Conservation (phyloP, 2,888 invertebrate genomes). For the Anticlea derivata region DNA sequence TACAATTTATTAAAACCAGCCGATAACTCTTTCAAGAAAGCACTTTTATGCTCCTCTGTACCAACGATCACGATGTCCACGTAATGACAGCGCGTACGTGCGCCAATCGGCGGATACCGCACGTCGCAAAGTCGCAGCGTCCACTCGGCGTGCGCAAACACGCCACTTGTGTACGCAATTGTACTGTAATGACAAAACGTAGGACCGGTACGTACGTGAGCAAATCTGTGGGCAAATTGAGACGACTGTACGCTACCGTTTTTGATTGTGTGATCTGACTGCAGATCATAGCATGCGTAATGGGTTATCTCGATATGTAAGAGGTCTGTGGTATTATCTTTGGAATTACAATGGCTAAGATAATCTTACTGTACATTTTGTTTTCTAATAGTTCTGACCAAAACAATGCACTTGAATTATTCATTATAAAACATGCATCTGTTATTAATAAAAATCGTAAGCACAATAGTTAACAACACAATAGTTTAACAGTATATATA, state of each 20-base stretch:
- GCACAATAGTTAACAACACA: too few relatives aligned
- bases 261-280: slow-evolving; percentile 29
- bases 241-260: slow-evolving; percentile 54
- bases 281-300: slow-evolving; percentile 21
- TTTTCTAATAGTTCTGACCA: neutral
- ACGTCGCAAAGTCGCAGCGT: slow-evolving; percentile 40
- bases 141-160: slow-evolving; percentile 60
- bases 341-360: slow-evolving; percentile 6
- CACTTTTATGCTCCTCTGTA: slow-evolving; percentile 47
- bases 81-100: slow-evolving; percentile 75
- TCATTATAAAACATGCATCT: too few relatives aligned
- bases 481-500: too few relatives aligned
- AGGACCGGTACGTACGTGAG: slow-evolving; percentile 56
- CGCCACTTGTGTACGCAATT: slow-evolving; percentile 52
- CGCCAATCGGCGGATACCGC: slow-evolving; percentile 60
- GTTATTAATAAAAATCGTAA: too few relatives aligned
- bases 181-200: slow-evolving; percentile 49
- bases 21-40: neutral
- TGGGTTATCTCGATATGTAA: slow-evolving; percentile 19
- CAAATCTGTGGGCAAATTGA: slow-evolving; percentile 53
- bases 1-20: too few relatives aligned
- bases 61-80: slow-evolving; percentile 50
- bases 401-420: neutral
- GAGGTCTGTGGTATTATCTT: slow-evolving; percentile 16
- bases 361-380: slow-evolving; percentile 3